phyloP scores from a whole-genome alignment of 37 sponge, comb jelly and placozoan genomes.

The Spongia lamella region DNA sequence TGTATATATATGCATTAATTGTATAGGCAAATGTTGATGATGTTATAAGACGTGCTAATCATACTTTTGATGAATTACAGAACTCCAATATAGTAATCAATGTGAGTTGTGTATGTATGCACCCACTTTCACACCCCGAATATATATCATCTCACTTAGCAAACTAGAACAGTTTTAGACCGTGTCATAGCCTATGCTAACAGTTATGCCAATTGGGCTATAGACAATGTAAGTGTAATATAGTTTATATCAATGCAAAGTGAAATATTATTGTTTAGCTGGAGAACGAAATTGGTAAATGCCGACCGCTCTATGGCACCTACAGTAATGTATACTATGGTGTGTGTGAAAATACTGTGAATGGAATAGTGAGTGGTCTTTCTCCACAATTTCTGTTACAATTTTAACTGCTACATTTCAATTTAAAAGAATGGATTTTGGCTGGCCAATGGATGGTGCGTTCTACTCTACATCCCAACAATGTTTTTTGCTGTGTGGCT shows the following conservation, averaged over 20 bases:
- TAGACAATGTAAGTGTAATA: background rate
- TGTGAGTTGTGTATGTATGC: background rate
- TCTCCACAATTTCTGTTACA: background rate
- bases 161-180: too few species aligned
- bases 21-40: too few species aligned
- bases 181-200: slow-evolving; percentile 5
- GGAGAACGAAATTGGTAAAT: slow-evolving; percentile 29
- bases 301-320: slow-evolving; percentile 39
- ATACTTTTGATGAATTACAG: background rate
- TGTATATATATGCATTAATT: too few species aligned
- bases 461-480: slow-evolving; percentile 56
- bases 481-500: slow-evolving; percentile 61
- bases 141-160: background rate
- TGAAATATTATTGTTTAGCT: slow-evolving; percentile 11
- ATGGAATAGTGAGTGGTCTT: too few species aligned
- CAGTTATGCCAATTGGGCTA: background rate
- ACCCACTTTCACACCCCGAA: background rate
- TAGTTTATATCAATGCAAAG: background rate
- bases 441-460: slow-evolving; percentile 73
- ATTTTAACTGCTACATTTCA: background rate
- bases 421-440: too few species aligned
- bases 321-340: slow-evolving; percentile 39
- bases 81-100: background rate
- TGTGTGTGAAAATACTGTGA: slow-evolving; percentile 44
- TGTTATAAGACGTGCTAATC: too few species aligned